Evolutionary conservation across 2,113 vertebrate species (phyloP), one percentile per base, ranked within the genome.

Genomic region (Leiothrix lutea): DNA sequence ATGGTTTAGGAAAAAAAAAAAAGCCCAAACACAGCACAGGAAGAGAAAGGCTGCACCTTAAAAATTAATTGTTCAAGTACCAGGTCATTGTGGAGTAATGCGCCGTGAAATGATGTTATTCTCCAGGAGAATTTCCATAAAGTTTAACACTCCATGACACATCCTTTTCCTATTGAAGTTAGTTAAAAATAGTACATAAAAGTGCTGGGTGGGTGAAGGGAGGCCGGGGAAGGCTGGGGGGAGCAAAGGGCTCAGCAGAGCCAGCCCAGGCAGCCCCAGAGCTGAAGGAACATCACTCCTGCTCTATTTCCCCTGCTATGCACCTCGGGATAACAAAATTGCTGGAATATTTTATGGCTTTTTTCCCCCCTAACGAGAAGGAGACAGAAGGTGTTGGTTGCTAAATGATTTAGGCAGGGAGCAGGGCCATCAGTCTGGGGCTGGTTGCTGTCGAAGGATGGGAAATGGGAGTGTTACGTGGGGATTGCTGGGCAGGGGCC

Each of bases 381-480:
- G 98, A 98, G 98, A 98, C 98, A 91, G 99, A 99, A 98, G 98
- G 98, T 97, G 98, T 98, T 97, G 97, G 98, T 96, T 92, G 97
- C 96, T 97, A 97, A 98, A 97, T 98, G 98, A 98, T 98, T 97
- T 98, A 98, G 98, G 98, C 98, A 96, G 97, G 94, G 98, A 98
- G 97, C 97, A 97, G 98, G 96, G 95, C 97, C 98, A 99, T 99
- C 98, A 98, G 96, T 99, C 98, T 98, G 98, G 54, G 64, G 90
- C 97, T 97, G 98, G 98, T 98, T 99, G 98, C 98, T 99, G 99
- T 99, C 99, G 98, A 97, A 97, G 78, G 91, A 98, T 97, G 97
- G 97, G 97, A 95, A 94, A 97, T 97, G 93, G 97, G 98, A 98
- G 98, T 98, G 98, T 98, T 98, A 98, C 98, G 97, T 95, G 96